Percentiles rank a stretch among this genome's conserved stretches.
Conservation (phyloP, 2,888 invertebrate species). For the Pomacea canaliculata region DNA sequence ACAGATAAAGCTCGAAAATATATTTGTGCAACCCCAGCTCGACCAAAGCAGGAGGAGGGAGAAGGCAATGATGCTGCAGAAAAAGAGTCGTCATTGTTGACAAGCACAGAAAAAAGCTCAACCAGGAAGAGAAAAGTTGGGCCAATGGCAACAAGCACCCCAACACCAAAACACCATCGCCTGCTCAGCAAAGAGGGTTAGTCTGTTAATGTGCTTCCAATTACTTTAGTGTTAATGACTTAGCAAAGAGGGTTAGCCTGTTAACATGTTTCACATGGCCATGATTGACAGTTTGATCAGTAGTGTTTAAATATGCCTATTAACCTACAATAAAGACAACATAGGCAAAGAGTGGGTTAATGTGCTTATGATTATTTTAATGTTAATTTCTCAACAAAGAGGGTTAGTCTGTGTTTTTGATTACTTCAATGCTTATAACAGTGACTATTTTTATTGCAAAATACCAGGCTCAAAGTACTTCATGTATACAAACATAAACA, state of each 20-base stretch:
- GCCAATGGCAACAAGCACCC: constrained; percentile 56
- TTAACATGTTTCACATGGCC: too few species aligned
- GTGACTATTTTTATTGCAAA: too few species aligned
- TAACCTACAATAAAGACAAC: background rate
- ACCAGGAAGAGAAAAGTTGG: constrained; percentile 42
- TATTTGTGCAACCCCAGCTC: background rate
- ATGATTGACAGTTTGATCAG: too few species aligned
- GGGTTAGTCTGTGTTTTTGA: too few species aligned
- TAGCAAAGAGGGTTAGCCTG: too few species aligned
- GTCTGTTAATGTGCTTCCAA: background rate
- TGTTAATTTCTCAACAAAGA: too few species aligned
- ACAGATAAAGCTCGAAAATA: background rate
- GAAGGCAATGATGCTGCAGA: background rate
- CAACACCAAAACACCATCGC: constrained; percentile 47
- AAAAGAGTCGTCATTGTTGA: background rate
- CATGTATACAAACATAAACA: too few species aligned
- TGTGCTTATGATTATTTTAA: too few species aligned
- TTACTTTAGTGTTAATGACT: too few species aligned
- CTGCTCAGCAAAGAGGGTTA: background rate
- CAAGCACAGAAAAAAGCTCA: constrained; percentile 9
- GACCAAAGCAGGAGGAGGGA: background rate
- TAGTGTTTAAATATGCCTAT: background rate
- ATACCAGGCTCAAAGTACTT: too few species aligned
- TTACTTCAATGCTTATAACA: too few species aligned
- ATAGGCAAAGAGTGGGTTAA: too few species aligned